Conservation (phyloP, 2,888 invertebrate genomes). For the Andrena trimmerana region DNA sequence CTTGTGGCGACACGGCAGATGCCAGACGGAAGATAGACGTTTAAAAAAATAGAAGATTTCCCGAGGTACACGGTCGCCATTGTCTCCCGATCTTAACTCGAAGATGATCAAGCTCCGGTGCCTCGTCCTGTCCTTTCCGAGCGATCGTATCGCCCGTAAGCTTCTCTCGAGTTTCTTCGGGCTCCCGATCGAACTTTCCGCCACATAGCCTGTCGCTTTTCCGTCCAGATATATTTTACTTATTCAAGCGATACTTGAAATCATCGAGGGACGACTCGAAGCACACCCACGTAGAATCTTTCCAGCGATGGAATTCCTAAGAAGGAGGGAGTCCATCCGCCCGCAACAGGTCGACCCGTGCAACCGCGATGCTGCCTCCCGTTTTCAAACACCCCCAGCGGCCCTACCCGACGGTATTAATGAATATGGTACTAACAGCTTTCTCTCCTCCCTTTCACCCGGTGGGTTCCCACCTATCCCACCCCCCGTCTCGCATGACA, state of each 20-base stretch:
- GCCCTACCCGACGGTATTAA: slow-evolving; percentile 75
- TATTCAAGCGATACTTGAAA: background rate
- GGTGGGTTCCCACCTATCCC: slow-evolving; percentile 66
- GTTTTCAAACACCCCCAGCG: slow-evolving; percentile 77
- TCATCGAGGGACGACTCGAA: too few species aligned
- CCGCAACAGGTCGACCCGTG: background rate
- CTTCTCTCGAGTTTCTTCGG: slow-evolving; percentile 52
- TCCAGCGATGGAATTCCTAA: background rate
- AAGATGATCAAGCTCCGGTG: slow-evolving; percentile 67
- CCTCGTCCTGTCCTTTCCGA: slow-evolving; percentile 53
- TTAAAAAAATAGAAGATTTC: slow-evolving; percentile 68
- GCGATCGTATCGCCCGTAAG: slow-evolving; percentile 72
- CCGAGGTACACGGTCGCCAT: slow-evolving; percentile 65
- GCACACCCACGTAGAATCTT: background rate
- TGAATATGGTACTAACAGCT: slow-evolving; percentile 75
- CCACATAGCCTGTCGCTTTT: slow-evolving; percentile 56
- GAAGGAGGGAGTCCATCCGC: background rate
- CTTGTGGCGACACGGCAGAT: slow-evolving; percentile 69
- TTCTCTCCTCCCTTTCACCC: slow-evolving; percentile 43
- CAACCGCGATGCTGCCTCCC: background rate
- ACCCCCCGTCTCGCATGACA: slow-evolving; percentile 79
- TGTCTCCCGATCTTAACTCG: slow-evolving; percentile 69
- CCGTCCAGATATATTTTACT: background rate
- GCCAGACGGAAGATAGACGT: slow-evolving; percentile 76
- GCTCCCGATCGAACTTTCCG: slow-evolving; percentile 58